Percentiles rank a stretch among this genome's conserved stretches.
These are phyloP conservation scores for Strix aluco DNA, from an alignment of 2,113 vertebrate species.

Conservation along the genomic window DNA sequence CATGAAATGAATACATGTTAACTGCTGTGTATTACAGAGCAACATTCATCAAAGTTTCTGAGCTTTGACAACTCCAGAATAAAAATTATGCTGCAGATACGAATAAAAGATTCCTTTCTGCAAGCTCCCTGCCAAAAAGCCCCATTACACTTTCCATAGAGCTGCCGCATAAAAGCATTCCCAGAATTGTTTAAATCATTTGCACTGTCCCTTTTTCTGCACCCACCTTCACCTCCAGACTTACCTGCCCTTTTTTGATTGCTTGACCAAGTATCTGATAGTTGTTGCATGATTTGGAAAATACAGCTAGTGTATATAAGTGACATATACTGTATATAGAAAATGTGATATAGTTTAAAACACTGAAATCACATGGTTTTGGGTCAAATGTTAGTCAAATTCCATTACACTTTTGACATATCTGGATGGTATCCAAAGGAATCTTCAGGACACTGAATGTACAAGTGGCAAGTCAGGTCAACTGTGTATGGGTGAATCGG, in stretches of 20 bases:
- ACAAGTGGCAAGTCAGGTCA: not conserved
- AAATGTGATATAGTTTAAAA: not conserved
- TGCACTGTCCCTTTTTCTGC: not conserved
- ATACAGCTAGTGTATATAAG: not conserved
- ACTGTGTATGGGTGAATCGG: not conserved
- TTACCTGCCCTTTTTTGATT: not conserved
- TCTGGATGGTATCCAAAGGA: not conserved
- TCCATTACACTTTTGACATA: not conserved
- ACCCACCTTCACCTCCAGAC: not conserved
- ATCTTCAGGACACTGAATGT: not conserved
- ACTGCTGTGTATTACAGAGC: not conserved
- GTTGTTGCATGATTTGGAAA: not conserved
- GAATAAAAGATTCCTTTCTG: not conserved
- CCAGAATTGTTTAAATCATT: not conserved
- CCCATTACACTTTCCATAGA: not conserved
- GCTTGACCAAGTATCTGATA: not conserved
- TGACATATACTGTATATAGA: no score
- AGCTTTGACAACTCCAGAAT: not conserved
- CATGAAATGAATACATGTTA: not conserved
- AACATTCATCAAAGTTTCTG: not conserved
- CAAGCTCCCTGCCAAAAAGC: not conserved
- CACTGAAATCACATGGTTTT: not conserved
- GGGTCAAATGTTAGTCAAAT: not conserved
- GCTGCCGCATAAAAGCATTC: not conserved
- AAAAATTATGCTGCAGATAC: not conserved